Percentiles rank a stretch among this genome's conserved stretches.
These are phyloP conservation scores for Scaptodrosophila lebanonensis DNA, from an alignment of 1,140 invertebrate genomes.

Conservation along the genomic window DNA sequence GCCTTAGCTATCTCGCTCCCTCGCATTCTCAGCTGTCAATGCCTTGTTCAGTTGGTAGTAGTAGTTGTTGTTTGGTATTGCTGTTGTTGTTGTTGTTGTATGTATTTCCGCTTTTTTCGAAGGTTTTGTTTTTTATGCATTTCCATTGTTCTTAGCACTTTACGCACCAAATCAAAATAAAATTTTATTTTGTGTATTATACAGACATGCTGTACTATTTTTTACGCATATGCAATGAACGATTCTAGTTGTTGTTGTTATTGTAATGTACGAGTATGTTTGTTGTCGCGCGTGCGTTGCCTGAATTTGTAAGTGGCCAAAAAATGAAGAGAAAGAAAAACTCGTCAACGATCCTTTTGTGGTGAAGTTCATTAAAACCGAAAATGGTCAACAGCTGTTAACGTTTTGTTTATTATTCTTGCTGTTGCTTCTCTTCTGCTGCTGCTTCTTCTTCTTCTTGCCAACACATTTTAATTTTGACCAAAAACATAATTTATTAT, in stretches of 20 bases:
- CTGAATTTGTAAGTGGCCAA: slow-evolving; percentile 61
- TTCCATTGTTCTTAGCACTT: slow-evolving; percentile 68
- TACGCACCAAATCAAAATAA: slow-evolving; percentile 61
- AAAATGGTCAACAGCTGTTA: slow-evolving; percentile 62
- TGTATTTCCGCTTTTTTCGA: slow-evolving; percentile 52
- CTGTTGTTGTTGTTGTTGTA: slow-evolving; percentile 31
- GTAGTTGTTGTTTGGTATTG: slow-evolving; percentile 24
- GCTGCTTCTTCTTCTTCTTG: too few species aligned
- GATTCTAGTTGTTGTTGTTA: slow-evolving; percentile 26
- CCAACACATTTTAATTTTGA: slow-evolving; percentile 10
- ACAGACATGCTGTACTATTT: slow-evolving; percentile 21
- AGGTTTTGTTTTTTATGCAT: slow-evolving; percentile 15
- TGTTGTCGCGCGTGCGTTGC: slow-evolving; percentile 36
- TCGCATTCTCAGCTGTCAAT: slow-evolving; percentile 37
- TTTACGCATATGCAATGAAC: slow-evolving; percentile 21
- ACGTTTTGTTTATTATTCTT: slow-evolving; percentile 25
- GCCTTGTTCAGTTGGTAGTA: slow-evolving; percentile 26
- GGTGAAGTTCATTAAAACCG: slow-evolving; percentile 34
- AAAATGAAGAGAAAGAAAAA: slow-evolving; percentile 20
- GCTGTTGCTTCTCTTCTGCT: slow-evolving; percentile 5
- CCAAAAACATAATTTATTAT: slow-evolving; percentile 16
- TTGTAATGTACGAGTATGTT: slow-evolving; percentile 9
- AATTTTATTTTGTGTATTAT: slow-evolving; percentile 24
- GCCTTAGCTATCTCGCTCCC: slow-evolving; percentile 39
- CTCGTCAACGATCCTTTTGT: slow-evolving; percentile 56